Base-by-base conservation (phyloP, 1,140 invertebrate species). In the Meloidogyne chitwoodi region DNA sequence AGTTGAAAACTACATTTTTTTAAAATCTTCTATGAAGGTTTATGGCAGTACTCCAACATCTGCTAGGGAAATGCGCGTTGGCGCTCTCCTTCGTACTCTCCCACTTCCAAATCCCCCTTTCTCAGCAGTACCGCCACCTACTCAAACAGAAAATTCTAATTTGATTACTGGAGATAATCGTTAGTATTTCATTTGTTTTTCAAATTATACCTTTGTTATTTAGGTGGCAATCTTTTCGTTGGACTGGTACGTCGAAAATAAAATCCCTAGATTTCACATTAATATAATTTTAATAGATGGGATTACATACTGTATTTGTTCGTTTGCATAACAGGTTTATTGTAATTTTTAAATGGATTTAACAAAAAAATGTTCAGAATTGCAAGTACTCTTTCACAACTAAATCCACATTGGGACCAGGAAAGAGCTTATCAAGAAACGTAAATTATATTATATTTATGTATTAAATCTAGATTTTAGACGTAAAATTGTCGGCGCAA, bases 341-440 rank as follows among this genome's bases (percentile, higher is more conserved):
- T 8, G 78, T 27, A 68, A 4, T 31, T 26, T 22, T 1, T 19
- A 31, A 63, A n/a, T n/a, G n/a, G n/a, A n/a, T n/a, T n/a, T n/a
- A n/a, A n/a, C n/a, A n/a, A n/a, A n/a, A n/a, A 8, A 6, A 26
- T 82, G 56, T 76, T 61, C 44, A 81, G 83, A 12, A 76, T 82
- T 48, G 81, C 81, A 12, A 75, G 22, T 19, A 27, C 75, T 29
- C 63, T 81, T 10, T 16, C 19, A 38, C 68, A 38, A 27, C 27
- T 81, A 16, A 82, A 82, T 67, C 81, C 56, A 16, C 74, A 72
- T 22, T 82, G 81, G 81, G 67, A 81, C 12, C 24, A 44, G 5
- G 81, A 82, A 12, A 48, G 79, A 65, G 44, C 75, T 11, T 82
- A 82, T 41, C 81, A 82, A 44, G 79, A 81, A 63, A 81, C 80